Percentiles rank a stretch among this genome's conserved stretches.
phyloP scores from a whole-genome alignment of 2,888 invertebrate genomes.

The Thymelicus acteon region DNA sequence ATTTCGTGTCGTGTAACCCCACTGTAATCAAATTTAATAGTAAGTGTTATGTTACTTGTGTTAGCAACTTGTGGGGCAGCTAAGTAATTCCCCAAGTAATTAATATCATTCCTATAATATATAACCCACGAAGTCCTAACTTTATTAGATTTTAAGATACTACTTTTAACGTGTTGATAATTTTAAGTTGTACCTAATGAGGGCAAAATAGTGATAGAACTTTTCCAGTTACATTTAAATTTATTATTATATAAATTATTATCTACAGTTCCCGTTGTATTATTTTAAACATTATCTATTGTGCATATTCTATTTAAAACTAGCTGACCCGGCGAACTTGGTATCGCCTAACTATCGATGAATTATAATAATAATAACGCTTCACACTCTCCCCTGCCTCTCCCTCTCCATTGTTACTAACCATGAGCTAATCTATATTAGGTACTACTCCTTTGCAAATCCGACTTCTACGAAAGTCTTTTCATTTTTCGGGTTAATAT shows the following conservation, averaged over 20 bases:
- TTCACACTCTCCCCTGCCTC: too few relatives aligned
- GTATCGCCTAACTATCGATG: too few relatives aligned
- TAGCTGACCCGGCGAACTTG: too few relatives aligned
- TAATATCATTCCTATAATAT: conserved; percentile 27
- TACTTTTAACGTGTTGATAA: conserved; percentile 21
- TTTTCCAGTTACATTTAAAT: conserved; percentile 20
- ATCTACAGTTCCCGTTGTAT: conserved; percentile 26
- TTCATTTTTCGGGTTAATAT: too few relatives aligned
- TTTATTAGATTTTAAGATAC: conserved; percentile 22
- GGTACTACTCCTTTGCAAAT: too few relatives aligned
- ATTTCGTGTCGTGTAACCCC: conserved; percentile 22
- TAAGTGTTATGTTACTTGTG: conserved; percentile 13
- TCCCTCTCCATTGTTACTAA: too few relatives aligned
- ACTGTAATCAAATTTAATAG: conserved; percentile 19
- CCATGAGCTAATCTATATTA: too few relatives aligned
- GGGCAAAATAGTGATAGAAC: conserved; percentile 21
- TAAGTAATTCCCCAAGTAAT: neutral
- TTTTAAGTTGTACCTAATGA: conserved; percentile 26
- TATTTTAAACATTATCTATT: conserved; percentile 7
- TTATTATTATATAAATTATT: conserved; percentile 27
- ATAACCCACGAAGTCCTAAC: conserved; percentile 21
- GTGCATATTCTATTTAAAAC: too few relatives aligned
- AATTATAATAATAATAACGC: too few relatives aligned
- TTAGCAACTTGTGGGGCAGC: conserved; percentile 17
- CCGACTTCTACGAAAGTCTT: too few relatives aligned